A percentile compares a stretch with the other conserved stretches of the same genome.
Evolutionary conservation across 2,797 vertebrate genomes (phyloP).

Genomic region (Echiichthys vipera): DNA sequence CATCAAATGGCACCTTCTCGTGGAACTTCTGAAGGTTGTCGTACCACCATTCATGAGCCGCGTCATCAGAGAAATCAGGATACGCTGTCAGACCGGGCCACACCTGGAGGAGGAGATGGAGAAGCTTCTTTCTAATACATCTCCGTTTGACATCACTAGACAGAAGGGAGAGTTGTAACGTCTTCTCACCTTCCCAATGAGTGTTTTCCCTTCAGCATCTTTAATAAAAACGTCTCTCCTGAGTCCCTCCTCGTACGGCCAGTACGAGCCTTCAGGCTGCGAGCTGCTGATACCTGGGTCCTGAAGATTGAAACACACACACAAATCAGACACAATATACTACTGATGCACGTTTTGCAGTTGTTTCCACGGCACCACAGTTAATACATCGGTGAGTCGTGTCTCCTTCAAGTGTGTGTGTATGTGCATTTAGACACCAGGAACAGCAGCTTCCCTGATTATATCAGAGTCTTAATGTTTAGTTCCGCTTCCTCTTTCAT

Average conservation of each 20-base stretch:
- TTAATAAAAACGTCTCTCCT: slow-evolving; percentile 89
- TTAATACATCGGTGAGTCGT: too few relatives aligned
- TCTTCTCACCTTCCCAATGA: slow-evolving; percentile 88
- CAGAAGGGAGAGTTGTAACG: neutral
- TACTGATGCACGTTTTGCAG: too few relatives aligned
- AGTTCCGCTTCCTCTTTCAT: too few relatives aligned
- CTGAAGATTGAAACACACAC: slow-evolving; percentile 68
- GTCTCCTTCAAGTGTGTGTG: too few relatives aligned
- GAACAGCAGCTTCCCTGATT: too few relatives aligned
- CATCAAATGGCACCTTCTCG: slow-evolving; percentile 86
- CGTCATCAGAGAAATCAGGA: slow-evolving; percentile 88
- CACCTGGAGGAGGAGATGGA: slow-evolving; percentile 76
- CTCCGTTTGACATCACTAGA: neutral
- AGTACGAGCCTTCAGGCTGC: slow-evolving; percentile 85
- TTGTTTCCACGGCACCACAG: too few relatives aligned
- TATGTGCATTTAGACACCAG: too few relatives aligned
- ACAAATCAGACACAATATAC: neutral
- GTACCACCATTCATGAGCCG: slow-evolving; percentile 90
- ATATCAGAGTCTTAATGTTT: too few relatives aligned
- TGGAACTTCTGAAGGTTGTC: slow-evolving; percentile 88
- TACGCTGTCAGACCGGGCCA: slow-evolving; percentile 92
- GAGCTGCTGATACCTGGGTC: slow-evolving; percentile 91
- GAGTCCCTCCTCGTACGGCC: slow-evolving; percentile 90
- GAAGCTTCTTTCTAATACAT: neutral
- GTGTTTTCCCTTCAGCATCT: slow-evolving; percentile 81